Evolutionary conservation across 2,797 vertebrate genomes (phyloP).

Genomic region (Poecilia gillii): DNA sequence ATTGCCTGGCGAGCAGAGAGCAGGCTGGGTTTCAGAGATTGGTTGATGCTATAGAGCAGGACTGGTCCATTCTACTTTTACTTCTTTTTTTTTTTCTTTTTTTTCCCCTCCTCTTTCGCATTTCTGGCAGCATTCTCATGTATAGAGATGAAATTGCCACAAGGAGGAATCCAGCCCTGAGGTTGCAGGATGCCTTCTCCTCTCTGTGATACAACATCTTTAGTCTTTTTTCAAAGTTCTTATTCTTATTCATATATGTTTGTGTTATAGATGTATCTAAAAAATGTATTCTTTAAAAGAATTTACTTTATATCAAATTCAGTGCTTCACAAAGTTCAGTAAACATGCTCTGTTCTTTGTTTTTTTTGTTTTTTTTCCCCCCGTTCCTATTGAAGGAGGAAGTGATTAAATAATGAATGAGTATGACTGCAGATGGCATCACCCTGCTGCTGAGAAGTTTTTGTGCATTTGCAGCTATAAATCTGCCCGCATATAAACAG

Average conservation of each 20-base stretch:
- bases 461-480: conserved; percentile 29
- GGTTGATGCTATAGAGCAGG: conserved; percentile 55
- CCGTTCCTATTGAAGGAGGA: conserved; percentile 19
- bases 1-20: conserved; percentile 76
- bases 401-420: conserved; percentile 49
- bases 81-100: background rate
- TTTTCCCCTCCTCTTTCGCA: background rate
- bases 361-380: background rate
- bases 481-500: conserved; percentile 37
- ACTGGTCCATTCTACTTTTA: conserved; percentile 44
- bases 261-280: conserved; percentile 1
- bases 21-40: conserved; percentile 71
- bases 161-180: conserved; percentile 47
- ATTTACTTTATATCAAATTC: conserved; percentile 1
- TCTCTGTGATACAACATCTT: conserved; percentile 47
- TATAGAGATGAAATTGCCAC: conserved; percentile 69
- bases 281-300: background rate
- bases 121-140: conserved; percentile 63
- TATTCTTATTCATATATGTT: conserved; percentile 14
- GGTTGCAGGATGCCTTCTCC: conserved; percentile 45
- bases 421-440: conserved; percentile 38
- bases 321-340: conserved; percentile 1
- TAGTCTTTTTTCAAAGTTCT: conserved; percentile 22
- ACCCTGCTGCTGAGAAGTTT: conserved; percentile 35
- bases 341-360: conserved; percentile 1